These are phyloP conservation scores for Drosophila subquinaria DNA, from an alignment of 2,888 invertebrate species.

Conservation along the genomic window DNA sequence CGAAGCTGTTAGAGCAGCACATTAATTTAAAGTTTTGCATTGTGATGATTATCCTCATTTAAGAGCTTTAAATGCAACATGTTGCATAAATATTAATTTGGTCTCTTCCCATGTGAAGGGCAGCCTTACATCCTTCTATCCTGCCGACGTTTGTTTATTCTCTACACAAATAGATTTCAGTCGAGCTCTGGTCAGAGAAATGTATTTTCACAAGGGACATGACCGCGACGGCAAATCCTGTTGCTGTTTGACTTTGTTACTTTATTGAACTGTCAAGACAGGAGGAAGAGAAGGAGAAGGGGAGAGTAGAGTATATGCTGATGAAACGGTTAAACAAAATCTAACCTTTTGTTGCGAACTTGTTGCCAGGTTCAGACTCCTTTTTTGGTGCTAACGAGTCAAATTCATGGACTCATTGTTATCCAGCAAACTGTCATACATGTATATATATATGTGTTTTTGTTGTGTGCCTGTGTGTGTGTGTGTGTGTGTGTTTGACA, in stretches of 20 bases:
- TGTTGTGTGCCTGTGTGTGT: slow-evolving; percentile 14
- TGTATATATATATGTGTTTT: slow-evolving; percentile 10
- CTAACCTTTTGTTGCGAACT: slow-evolving; percentile 45
- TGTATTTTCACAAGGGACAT: not conserved
- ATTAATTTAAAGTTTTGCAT: slow-evolving; percentile 3
- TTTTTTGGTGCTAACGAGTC: slow-evolving; percentile 41
- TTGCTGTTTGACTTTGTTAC: slow-evolving; percentile 45
- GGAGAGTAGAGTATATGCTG: not conserved
- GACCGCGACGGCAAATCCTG: slow-evolving; percentile 13
- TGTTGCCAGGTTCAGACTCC: slow-evolving; percentile 18
- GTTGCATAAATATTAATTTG: slow-evolving; percentile 20
- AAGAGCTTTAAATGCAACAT: not conserved
- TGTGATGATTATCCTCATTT: slow-evolving; percentile 3
- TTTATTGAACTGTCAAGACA: slow-evolving; percentile 44
- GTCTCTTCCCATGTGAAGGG: not conserved
- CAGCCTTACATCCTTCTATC: not conserved
- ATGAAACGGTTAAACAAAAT: slow-evolving; percentile 28
- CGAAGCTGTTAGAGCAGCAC: not conserved
- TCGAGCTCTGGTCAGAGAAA: not conserved
- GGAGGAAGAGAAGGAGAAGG: not conserved
- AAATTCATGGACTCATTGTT: slow-evolving; percentile 47
- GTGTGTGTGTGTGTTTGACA: slow-evolving; percentile 11
- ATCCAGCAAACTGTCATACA: slow-evolving; percentile 16
- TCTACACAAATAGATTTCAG: slow-evolving; percentile 25
- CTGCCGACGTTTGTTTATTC: slow-evolving; percentile 18